Percentiles rank a stretch among this genome's conserved stretches.
These are phyloP conservation scores for Cephus pulcher DNA, from an alignment of 2,888 invertebrate genomes.

Conservation along the genomic window DNA sequence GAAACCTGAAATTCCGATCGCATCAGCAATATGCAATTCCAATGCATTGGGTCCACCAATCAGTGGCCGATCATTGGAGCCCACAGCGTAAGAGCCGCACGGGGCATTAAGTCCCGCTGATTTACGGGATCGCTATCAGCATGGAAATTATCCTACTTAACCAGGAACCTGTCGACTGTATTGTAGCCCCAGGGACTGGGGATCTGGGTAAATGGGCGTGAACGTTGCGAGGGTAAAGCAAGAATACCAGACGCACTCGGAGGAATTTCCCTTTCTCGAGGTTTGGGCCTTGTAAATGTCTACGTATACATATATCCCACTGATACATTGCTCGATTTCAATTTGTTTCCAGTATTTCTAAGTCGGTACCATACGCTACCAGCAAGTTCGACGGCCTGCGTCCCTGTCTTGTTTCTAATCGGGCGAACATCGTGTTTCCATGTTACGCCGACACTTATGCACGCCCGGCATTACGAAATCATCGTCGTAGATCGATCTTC, in stretches of 20 bases:
- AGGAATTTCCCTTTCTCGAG: background rate
- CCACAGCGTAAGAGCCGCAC: background rate
- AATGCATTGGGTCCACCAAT: background rate
- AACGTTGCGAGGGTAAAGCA: background rate
- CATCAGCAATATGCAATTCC: background rate
- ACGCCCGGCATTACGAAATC: background rate
- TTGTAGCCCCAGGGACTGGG: background rate
- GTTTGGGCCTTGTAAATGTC: background rate
- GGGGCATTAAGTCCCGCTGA: background rate
- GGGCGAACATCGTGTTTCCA: background rate
- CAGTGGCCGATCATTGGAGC: background rate
- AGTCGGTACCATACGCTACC: background rate
- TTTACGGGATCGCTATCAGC: background rate
- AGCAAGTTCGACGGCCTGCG: background rate
- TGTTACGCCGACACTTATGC: background rate
- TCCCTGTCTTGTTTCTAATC: background rate
- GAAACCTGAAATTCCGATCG: background rate
- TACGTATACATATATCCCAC: background rate
- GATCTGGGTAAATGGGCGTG: background rate
- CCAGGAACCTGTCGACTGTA: background rate
- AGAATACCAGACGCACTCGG: background rate
- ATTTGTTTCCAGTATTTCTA: background rate
- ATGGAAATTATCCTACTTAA: background rate
- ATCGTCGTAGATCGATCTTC: background rate
- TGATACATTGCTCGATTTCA: background rate